Base-by-base conservation (phyloP, 1,140 invertebrate species). In the Bombyx mandarina region DNA sequence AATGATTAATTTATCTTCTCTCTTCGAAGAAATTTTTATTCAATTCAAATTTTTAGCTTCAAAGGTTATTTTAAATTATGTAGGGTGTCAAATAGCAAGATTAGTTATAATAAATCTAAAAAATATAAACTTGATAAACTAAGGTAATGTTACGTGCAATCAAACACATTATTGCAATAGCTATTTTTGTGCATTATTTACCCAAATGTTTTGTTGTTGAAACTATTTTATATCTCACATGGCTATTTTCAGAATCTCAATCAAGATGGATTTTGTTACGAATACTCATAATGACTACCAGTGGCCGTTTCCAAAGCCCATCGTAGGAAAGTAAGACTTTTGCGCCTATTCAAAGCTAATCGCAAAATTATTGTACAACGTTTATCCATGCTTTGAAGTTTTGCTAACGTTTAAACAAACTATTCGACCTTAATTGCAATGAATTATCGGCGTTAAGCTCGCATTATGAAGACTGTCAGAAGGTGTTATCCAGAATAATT, bases 241-340 rank as follows among this genome's bases (percentile, higher is more conserved):
- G 26, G 12, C 61, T 51, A 47, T 52, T 69, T 69, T 51, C 45
- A 69, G 63, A 10, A 61, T 26, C 3, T 44, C 46, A 44, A 26
- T 53, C 44, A 72, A 61, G 60, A 87, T 85, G 73, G 83, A 80
- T 75, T 91, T 91, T 62, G 66, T 75, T 12, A 87, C 88, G 7
- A 80, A 75, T 10, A 82, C 71, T 49, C 86, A 83, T 43, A 79
- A 79, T 54, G 89, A 91, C 59, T 91, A 82, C 62, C 82, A 81
- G 65, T 91, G 90, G 89, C 90, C 90, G 0, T 89, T 89, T 74
- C 73, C 86, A 45, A 88, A 90, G 62, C 88, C 89, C 1, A 62
- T 90, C 9, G 68, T 89, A 8, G 81, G 85, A 58, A 90, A 86
- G 88, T 85, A 79, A 58, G 71, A 47, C 9, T 7, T 12, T 47